phyloP scores from a whole-genome alignment of 2,113 vertebrate genomes.

The Pelecanus crispus region DNA sequence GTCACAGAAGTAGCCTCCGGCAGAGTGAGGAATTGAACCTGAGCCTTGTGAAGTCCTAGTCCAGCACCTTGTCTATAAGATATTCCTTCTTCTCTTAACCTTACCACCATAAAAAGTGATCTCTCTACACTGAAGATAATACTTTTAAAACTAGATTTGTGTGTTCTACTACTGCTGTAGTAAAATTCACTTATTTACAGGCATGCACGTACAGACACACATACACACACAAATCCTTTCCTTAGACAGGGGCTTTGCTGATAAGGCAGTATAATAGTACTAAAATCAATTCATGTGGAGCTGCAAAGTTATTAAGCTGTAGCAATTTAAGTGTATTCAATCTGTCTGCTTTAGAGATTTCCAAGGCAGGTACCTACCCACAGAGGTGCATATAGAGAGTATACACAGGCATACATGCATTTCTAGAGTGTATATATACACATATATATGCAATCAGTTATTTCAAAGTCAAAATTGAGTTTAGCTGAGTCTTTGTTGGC shows the following conservation, averaged over 20 bases:
- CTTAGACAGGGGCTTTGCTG: slow-evolving; percentile 19
- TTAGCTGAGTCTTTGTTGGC: background rate
- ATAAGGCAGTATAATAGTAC: slow-evolving; percentile 7
- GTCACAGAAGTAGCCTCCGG: background rate
- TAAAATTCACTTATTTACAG: slow-evolving; percentile 24
- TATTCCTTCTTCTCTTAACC: background rate
- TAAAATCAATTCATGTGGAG: slow-evolving; percentile 28
- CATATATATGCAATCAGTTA: background rate
- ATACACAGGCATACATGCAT: background rate
- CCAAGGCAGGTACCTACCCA: background rate
- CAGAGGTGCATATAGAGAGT: background rate
- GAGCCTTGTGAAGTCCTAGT: background rate
- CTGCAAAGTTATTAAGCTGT: slow-evolving; percentile 27
- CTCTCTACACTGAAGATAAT: background rate
- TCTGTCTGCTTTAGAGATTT: slow-evolving; percentile 8
- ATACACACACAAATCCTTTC: background rate
- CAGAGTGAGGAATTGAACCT: background rate
- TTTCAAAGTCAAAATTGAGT: background rate
- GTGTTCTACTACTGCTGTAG: background rate
- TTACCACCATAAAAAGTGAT: background rate
- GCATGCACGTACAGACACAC: background rate
- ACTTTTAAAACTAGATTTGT: background rate
- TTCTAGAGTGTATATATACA: background rate
- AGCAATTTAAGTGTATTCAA: background rate
- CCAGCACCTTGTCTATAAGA: background rate